phyloP scores from a whole-genome alignment of 1,140 invertebrate genomes.

The Diuraphis noxia region DNA sequence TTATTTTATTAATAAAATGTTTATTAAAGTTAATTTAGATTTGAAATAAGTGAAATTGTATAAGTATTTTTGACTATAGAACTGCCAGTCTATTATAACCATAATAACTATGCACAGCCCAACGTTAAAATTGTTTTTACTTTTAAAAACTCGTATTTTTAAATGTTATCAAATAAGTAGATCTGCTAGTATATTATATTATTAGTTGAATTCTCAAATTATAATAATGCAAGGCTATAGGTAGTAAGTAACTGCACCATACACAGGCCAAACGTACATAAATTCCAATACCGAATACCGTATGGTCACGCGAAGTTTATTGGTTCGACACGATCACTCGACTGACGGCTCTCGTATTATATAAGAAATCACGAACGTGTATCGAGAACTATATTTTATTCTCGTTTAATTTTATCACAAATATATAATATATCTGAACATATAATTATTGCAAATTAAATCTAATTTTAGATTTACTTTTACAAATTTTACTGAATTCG shows the following conservation, averaged over 20 bases:
- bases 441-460: neutral
- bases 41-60: neutral
- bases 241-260: neutral
- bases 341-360: neutral
- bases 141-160: neutral
- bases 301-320: neutral
- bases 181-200: neutral
- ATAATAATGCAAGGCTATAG: neutral
- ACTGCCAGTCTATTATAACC: neutral
- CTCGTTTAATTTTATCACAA: neutral
- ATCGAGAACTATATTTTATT: neutral
- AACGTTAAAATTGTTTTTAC: neutral
- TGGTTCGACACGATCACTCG: neutral
- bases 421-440: neutral
- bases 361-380: neutral
- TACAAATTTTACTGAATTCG: neutral
- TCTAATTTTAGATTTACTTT: neutral
- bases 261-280: neutral
- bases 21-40: neutral
- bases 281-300: neutral
- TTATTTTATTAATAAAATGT: neutral
- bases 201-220: neutral
- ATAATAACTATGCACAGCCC: neutral
- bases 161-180: neutral
- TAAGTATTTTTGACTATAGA: neutral